Conservation (phyloP, 1,140 invertebrate genomes). For the Pristionchus pacificus region DNA sequence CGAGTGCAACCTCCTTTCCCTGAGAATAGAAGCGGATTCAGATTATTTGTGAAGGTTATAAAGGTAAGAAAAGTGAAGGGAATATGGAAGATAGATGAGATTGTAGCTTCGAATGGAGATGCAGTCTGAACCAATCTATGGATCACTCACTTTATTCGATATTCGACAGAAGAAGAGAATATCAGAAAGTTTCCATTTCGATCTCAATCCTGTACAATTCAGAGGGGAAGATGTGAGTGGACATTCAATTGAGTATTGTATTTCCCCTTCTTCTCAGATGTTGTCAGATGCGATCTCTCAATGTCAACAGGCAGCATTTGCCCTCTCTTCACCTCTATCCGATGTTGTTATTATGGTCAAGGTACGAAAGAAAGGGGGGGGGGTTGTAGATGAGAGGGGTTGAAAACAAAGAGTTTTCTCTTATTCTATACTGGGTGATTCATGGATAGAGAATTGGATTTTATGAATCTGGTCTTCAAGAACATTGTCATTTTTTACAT, state of each 20-base stretch:
- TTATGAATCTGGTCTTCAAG: no score
- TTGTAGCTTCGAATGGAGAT: conserved; percentile 32
- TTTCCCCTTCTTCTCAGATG: no score
- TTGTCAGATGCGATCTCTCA: conserved; percentile 25
- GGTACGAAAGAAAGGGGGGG: no score
- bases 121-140: conserved; percentile 9
- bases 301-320: conserved; percentile 7
- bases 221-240: conserved; percentile 21
- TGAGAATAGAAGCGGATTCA: conserved; percentile 18
- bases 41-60: conserved; percentile 35
- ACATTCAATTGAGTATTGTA: conserved; percentile 5
- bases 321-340: conserved; percentile 3
- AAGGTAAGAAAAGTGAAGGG: conserved; percentile 16
- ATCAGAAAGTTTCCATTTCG: conserved; percentile 54
- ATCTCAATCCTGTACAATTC: conserved; percentile 38
- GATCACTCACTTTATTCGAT: conserved; percentile 44
- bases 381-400: no score
- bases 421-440: no score
- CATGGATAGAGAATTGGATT: no score
- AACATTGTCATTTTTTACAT: no score
- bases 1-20: conserved; percentile 27
- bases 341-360: conserved; percentile 3
- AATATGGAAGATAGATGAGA: conserved; percentile 19
- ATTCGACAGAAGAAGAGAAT: conserved; percentile 35
- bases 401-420: no score